These are phyloP conservation scores for Phaenicophaeus curvirostris DNA, from an alignment of 2,797 vertebrate genomes.

Conservation along the genomic window DNA sequence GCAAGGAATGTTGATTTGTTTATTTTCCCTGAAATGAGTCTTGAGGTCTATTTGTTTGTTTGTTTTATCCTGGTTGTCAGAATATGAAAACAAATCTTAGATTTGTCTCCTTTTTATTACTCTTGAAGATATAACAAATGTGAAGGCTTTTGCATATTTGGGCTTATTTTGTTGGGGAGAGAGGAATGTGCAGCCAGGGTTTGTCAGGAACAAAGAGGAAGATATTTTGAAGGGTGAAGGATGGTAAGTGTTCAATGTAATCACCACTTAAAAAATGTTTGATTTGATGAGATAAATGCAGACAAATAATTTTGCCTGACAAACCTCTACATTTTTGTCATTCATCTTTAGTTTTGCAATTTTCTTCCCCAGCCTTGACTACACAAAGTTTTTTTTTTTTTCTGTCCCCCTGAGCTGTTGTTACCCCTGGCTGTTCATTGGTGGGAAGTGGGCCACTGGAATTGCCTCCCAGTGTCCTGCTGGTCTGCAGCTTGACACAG, in stretches of 20 bases:
- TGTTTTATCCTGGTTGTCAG: not conserved
- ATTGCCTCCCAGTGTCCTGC: not conserved
- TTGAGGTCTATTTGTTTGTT: not conserved
- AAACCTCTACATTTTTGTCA: not conserved
- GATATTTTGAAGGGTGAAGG: not conserved
- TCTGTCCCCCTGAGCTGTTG: fast-evolving
- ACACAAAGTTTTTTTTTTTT: not conserved
- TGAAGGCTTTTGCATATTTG: not conserved
- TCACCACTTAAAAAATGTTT: not conserved
- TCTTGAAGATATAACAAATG: not conserved
- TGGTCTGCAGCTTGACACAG: not conserved
- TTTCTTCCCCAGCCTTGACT: not conserved
- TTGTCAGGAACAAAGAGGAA: not conserved
- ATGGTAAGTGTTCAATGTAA: not conserved
- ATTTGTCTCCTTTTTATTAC: not conserved
- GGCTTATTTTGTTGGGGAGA: not conserved
- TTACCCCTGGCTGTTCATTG: fast-evolving
- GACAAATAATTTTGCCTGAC: not conserved
- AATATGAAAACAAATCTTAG: not conserved
- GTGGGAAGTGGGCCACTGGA: not conserved
- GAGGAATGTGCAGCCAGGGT: fast-evolving
- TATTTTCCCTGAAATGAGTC: not conserved
- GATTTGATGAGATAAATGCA: not conserved
- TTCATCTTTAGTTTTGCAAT: not conserved
- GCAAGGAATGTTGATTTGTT: not conserved